Evolutionary conservation across 2,888 invertebrate genomes (phyloP), one percentile per base, ranked within the genome.

Genomic region (Watsonalla cultraria): DNA sequence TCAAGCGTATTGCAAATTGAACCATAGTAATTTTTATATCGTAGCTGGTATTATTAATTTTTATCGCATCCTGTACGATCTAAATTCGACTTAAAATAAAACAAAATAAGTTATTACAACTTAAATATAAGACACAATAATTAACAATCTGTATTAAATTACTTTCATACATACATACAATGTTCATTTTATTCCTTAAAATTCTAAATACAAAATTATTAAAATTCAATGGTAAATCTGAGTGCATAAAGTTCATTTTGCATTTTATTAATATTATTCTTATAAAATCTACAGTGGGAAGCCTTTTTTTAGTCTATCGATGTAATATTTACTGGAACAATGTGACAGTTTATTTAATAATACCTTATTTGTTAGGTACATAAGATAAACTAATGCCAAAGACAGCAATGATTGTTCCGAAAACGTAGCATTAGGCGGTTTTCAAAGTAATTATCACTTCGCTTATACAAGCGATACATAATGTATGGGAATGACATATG

Each of bases 71-170:
- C 57, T 54, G 55, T 55, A 56, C 51, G 54, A 62, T 55, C 51
- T 53, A 54, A 54, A 42, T 42, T 7, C 11, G 11, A 56, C 60
- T 65, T 65, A 67, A 58, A 60, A 66, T 60, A 61, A 62, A 66
- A 64, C 61, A 64, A 68, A 70, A 68, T 74, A 74, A 73, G 64
- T 72, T 72, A 75, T 62, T 65, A 70, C 65, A 72, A 72, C 62
- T 66, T 69, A 70, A 62, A 57, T 48, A 51, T 56, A 60, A 57
- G 57, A 58, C 57, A 56, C 54, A 65, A 58, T 24, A 24, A 24
- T 24, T 24, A 24, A 24, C 24, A 24, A 24, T 24, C 24, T 24
- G 24, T 2, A 65, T 65, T 54, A 45, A 46, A 60, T 51, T 62
- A 56, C 56, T 60, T 64, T 61, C 65, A 67, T 59, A 62, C 61